Conservation (phyloP, 2,113 vertebrate species). For the Excalfactoria chinensis region DNA sequence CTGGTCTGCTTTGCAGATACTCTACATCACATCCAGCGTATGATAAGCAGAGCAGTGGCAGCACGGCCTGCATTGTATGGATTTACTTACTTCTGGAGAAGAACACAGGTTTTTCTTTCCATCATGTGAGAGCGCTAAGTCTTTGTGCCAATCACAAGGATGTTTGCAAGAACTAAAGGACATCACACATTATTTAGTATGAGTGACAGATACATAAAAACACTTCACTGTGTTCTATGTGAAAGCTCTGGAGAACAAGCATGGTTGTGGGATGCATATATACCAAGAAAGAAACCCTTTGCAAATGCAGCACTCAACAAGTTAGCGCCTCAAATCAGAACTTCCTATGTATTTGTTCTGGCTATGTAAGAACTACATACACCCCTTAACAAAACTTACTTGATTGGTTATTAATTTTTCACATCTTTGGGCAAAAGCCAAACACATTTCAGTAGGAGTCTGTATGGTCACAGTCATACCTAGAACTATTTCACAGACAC, state of each 20-base stretch:
- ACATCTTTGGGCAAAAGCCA: conserved; percentile 17
- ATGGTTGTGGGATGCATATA: not conserved
- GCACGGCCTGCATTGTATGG: not conserved
- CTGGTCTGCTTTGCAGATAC: not conserved
- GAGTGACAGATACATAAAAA: not conserved
- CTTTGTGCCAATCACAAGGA: not conserved
- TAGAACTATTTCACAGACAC: not conserved
- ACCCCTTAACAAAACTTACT: not conserved
- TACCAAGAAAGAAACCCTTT: not conserved
- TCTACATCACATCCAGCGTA: not conserved
- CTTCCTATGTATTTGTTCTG: not conserved
- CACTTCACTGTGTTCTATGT: not conserved
- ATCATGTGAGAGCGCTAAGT: not conserved
- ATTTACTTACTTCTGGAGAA: not conserved
- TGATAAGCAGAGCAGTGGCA: not conserved
- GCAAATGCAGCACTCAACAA: not conserved
- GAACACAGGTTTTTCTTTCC: not conserved
- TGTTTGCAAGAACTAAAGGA: not conserved
- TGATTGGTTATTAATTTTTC: not conserved
- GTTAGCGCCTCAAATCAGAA: not conserved
- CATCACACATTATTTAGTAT: not conserved
- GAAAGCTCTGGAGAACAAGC: not conserved
- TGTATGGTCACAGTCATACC: not conserved
- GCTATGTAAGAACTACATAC: not conserved
- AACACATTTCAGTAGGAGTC: not conserved